Conservation (phyloP, 1,140 invertebrate species). For the Atopsyche davidsoni region DNA sequence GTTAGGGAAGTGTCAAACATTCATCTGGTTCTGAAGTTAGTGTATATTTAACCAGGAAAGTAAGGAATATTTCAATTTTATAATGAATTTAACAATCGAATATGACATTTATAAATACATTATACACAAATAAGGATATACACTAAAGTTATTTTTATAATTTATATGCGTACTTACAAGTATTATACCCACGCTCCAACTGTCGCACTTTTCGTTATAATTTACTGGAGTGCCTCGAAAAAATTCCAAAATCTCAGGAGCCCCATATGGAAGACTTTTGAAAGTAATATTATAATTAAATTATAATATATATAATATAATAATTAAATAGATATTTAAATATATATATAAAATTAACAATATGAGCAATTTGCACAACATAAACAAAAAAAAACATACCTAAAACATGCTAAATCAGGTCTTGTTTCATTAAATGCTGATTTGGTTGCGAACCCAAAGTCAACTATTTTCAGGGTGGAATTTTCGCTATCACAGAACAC, state of each 20-base stretch:
- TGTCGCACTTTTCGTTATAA: conserved; percentile 85
- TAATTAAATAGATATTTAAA: neutral
- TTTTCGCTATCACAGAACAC: conserved; percentile 9
- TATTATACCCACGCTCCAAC: conserved; percentile 90
- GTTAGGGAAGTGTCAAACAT: neutral
- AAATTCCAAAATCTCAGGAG: conserved; percentile 76
- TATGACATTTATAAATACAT: neutral
- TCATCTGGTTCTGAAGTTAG: neutral
- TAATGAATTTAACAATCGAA: neutral
- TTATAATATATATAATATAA: neutral
- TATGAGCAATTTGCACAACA: neutral
- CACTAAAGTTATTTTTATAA: too few species aligned
- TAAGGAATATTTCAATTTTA: neutral
- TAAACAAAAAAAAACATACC: conserved; percentile 12
- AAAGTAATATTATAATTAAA: conserved; percentile 5
- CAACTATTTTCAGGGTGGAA: conserved; percentile 22
- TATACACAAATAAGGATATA: neutral
- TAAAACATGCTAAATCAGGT: conserved; percentile 27
- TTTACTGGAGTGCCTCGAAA: conserved; percentile 44
- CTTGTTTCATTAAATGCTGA: conserved; percentile 7
- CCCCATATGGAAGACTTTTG: conserved; percentile 65
- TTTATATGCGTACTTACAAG: conserved; percentile 49
- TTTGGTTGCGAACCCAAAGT: conserved; percentile 23
- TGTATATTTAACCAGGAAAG: neutral
- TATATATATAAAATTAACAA: conserved; percentile 1